Percentiles rank a stretch among this genome's conserved stretches.
Conservation (phyloP, 2,888 invertebrate species). For the Ditula angustiorana region DNA sequence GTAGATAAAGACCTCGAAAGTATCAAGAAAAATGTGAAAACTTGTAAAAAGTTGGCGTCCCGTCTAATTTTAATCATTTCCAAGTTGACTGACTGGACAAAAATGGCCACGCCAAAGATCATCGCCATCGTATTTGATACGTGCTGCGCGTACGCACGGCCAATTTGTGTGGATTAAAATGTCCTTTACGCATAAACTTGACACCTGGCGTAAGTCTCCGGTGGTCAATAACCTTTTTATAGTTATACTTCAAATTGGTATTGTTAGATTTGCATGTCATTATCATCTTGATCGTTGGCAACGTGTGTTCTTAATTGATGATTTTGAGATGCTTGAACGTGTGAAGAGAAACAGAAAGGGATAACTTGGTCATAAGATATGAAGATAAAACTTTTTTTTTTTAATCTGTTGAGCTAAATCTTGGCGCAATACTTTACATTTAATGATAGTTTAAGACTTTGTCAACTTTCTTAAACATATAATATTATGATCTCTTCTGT, state of each 20-base stretch:
- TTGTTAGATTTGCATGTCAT: slow-evolving; percentile 14
- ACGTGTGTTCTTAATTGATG: not conserved
- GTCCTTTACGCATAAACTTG: slow-evolving; percentile 27
- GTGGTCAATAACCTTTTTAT: slow-evolving; percentile 38
- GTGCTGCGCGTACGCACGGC: slow-evolving; percentile 32
- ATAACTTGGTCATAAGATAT: too few species aligned
- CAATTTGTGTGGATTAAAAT: slow-evolving; percentile 33
- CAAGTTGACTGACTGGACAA: slow-evolving; percentile 21
- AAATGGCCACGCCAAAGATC: slow-evolving; percentile 19
- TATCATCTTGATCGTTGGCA: slow-evolving; percentile 4
- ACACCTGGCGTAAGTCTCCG: slow-evolving; percentile 34
- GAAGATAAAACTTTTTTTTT: too few species aligned
- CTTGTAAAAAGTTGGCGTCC: not conserved
- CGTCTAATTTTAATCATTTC: slow-evolving; percentile 12
- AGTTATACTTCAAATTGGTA: slow-evolving; percentile 33
- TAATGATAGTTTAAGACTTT: too few species aligned
- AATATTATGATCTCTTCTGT: too few species aligned
- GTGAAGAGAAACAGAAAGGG: too few species aligned
- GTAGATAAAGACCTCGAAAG: too few species aligned
- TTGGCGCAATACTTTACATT: too few species aligned
- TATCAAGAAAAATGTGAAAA: too few species aligned
- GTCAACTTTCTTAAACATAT: too few species aligned
- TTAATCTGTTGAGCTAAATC: too few species aligned
- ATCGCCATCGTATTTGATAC: slow-evolving; percentile 25
- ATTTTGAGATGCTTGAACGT: not conserved